phyloP scores from a whole-genome alignment of 2,888 invertebrate species.

The Thecophora atra region DNA sequence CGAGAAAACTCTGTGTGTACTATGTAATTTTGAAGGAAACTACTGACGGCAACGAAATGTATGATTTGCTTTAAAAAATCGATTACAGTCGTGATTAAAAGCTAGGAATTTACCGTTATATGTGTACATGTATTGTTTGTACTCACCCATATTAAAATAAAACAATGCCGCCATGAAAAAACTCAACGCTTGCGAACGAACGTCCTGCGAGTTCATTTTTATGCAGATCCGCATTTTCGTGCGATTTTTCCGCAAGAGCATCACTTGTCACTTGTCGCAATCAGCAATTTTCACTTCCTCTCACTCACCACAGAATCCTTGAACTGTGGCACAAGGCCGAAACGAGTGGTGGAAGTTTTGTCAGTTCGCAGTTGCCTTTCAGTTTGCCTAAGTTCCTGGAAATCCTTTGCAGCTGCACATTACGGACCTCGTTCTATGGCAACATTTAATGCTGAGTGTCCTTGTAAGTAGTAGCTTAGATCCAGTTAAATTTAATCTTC shows the following conservation, averaged over 20 bases:
- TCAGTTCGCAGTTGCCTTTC: conserved; percentile 19
- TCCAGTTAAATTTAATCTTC: not conserved
- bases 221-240: conserved; percentile 35
- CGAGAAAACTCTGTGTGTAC: too few species aligned
- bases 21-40: too few species aligned
- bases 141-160: conserved; percentile 57
- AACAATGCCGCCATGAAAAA: conserved; percentile 53
- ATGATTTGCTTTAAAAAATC: too few species aligned
- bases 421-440: not conserved
- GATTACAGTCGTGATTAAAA: too few species aligned
- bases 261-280: conserved; percentile 2
- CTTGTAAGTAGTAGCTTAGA: not conserved
- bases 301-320: conserved; percentile 1
- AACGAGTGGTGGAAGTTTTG: not conserved
- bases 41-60: too few species aligned
- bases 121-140: not conserved
- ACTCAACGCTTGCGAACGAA: conserved; percentile 48
- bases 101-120: too few species aligned
- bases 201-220: conserved; percentile 43
- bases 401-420: conserved; percentile 19
- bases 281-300: not conserved
- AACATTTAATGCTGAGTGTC: conserved; percentile 22
- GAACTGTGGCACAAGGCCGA: not conserved
- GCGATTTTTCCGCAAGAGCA: conserved; percentile 33
- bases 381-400: conserved; percentile 15